These are phyloP conservation scores for Channallabes apus DNA, from an alignment of 2,797 vertebrate genomes.

Conservation along the genomic window DNA sequence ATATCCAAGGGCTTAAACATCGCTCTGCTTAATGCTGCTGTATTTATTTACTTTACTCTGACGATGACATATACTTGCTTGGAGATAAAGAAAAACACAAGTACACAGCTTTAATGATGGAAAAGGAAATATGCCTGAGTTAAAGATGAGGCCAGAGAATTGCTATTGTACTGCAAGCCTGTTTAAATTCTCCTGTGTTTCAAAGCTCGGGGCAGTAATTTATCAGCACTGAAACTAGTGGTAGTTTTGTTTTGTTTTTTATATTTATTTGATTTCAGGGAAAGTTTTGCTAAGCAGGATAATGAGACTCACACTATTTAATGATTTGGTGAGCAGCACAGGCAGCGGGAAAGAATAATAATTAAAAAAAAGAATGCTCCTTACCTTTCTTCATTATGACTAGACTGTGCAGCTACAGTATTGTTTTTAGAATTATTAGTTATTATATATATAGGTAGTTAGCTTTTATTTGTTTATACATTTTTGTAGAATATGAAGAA, in stretches of 20 bases:
- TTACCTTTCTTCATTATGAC: conserved; percentile 82
- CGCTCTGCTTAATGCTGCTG: conserved; percentile 1
- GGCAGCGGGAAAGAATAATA: conserved; percentile 65
- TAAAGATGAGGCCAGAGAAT: conserved; percentile 72
- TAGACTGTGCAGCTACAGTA: conserved; percentile 70
- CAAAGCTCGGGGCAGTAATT: conserved; percentile 80
- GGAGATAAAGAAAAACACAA: conserved; percentile 42
- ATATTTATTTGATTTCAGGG: conserved; percentile 90
- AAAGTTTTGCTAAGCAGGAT: conserved; percentile 90
- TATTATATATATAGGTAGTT: conserved; percentile 8
- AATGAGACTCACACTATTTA: conserved; percentile 89
- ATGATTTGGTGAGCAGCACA: conserved; percentile 81
- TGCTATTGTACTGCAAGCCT: conserved; percentile 80
- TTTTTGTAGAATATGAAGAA: background rate
- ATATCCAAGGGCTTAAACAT: background rate
- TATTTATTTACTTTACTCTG: conserved; percentile 28
- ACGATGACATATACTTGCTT: conserved; percentile 40
- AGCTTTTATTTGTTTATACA: background rate
- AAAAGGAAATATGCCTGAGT: conserved; percentile 62
- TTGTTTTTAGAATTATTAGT: conserved; percentile 69
- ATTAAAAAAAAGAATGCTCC: conserved; percentile 69
- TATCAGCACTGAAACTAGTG: conserved; percentile 80
- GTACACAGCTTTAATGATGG: conserved; percentile 45
- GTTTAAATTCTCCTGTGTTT: conserved; percentile 80
- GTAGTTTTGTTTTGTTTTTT: conserved; percentile 62